Evolutionary conservation across 2,797 vertebrate genomes (phyloP).

Genomic region (Thaleichthys pacificus): DNA sequence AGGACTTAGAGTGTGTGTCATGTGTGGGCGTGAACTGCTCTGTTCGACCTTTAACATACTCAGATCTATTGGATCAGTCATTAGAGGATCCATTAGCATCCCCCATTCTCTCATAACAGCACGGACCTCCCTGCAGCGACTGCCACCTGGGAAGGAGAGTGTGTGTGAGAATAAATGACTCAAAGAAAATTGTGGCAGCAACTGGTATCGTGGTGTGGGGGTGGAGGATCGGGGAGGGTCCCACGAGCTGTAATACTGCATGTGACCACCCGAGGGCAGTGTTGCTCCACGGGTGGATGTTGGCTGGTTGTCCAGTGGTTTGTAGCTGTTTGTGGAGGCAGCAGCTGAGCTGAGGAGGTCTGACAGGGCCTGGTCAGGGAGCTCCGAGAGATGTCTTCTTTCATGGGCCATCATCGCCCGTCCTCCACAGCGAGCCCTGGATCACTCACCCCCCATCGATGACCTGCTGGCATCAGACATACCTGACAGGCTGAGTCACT

Average conservation of each 20-base stretch:
- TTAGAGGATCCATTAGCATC: no score
- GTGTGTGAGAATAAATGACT: no score
- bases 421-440: slow-evolving; percentile 44
- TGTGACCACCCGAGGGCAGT: slow-evolving; percentile 4
- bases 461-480: slow-evolving; percentile 24
- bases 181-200: no score
- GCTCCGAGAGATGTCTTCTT: slow-evolving; percentile 66
- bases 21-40: no score
- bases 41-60: no score
- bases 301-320: background rate
- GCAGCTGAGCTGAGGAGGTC: slow-evolving; percentile 61
- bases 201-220: no score
- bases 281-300: background rate
- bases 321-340: slow-evolving; percentile 16
- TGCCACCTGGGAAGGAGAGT: no score
- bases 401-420: slow-evolving; percentile 54
- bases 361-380: slow-evolving; percentile 55
- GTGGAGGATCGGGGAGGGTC: no score
- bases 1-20: no score
- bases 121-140: no score
- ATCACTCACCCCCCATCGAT: slow-evolving; percentile 54
- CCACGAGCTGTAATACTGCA: background rate
- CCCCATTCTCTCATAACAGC: no score
- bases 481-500: slow-evolving; percentile 66
- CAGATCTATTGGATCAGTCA: no score